Evolutionary conservation across 1,140 invertebrate genomes (phyloP).

Genomic region (Neocloeon triangulifer): DNA sequence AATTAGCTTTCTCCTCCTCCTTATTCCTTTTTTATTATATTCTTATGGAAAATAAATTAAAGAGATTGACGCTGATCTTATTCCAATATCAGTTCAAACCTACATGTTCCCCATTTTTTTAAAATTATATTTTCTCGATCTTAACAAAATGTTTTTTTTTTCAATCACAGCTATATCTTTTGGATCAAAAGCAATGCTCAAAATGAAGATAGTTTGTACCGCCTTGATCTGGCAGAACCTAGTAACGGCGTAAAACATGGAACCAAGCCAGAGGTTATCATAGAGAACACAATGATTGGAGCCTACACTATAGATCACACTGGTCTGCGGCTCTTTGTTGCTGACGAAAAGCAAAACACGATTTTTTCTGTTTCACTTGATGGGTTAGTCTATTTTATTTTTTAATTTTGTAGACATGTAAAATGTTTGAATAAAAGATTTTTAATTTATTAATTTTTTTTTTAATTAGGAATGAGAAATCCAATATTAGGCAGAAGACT

Average conservation of each 20-base stretch:
- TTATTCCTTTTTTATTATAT: conserved; percentile 1
- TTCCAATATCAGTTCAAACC: background rate
- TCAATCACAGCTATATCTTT: conserved; percentile 5
- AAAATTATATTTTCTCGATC: background rate
- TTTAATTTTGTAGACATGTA: no score
- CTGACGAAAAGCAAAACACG: conserved; percentile 46
- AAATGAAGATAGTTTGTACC: conserved; percentile 40
- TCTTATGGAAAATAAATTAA: background rate
- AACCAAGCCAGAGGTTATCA: conserved; percentile 27
- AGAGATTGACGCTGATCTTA: background rate
- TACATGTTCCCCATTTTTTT: background rate
- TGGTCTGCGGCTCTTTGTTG: conserved; percentile 56
- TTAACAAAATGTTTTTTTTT: background rate
- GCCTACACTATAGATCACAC: conserved; percentile 59
- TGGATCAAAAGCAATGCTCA: conserved; percentile 10
- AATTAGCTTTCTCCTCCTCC: no score
- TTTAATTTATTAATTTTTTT: no score
- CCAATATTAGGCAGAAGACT: conserved; percentile 47
- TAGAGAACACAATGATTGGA: conserved; percentile 31
- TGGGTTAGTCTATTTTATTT: no score
- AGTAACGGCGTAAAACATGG: conserved; percentile 38
- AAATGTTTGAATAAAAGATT: no score
- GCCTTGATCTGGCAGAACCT: conserved; percentile 51
- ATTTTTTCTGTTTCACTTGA: conserved; percentile 59
- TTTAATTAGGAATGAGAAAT: conserved; percentile 25